phyloP scores from a whole-genome alignment of 1,140 invertebrate species.

The Galendromus occidentalis region DNA sequence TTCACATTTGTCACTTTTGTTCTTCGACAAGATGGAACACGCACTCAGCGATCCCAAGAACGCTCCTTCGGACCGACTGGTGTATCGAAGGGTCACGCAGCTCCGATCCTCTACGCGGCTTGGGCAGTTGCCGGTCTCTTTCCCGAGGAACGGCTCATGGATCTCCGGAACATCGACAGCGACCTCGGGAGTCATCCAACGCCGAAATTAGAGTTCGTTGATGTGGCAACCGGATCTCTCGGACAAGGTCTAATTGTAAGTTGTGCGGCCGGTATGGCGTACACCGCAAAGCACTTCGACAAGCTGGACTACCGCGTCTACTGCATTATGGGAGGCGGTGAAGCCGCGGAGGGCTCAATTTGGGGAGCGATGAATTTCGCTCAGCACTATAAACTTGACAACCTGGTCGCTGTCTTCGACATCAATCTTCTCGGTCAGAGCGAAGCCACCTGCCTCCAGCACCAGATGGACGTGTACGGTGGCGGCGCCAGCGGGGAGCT shows the following conservation, averaged over 20 bases:
- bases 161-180: constrained; percentile 75
- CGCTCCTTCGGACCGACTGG: constrained; percentile 74
- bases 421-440: constrained; percentile 93
- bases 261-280: constrained; percentile 92
- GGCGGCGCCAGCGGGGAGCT: too few species aligned
- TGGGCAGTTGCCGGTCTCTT: constrained; percentile 94
- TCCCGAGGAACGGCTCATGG: constrained; percentile 54
- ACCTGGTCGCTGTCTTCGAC: constrained; percentile 92
- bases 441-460: constrained; percentile 73
- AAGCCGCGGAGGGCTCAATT: constrained; percentile 90
- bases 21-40: constrained; percentile 92
- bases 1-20: constrained; percentile 95
- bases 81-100: constrained; percentile 97
- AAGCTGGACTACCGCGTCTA: constrained; percentile 76
- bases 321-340: constrained; percentile 89
- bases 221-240: constrained; percentile 92
- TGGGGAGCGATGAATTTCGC: constrained; percentile 96
- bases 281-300: constrained; percentile 89
- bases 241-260: constrained; percentile 94
- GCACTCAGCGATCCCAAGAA: constrained; percentile 62
- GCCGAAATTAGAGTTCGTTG: constrained; percentile 85
- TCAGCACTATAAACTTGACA: constrained; percentile 82
- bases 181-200: constrained; percentile 97
- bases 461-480: constrained; percentile 77
- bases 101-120: constrained; percentile 92